Percentiles rank a stretch among this genome's conserved stretches.
Conservation (phyloP, 2,888 invertebrate genomes). For the Achlya flavicornis region DNA sequence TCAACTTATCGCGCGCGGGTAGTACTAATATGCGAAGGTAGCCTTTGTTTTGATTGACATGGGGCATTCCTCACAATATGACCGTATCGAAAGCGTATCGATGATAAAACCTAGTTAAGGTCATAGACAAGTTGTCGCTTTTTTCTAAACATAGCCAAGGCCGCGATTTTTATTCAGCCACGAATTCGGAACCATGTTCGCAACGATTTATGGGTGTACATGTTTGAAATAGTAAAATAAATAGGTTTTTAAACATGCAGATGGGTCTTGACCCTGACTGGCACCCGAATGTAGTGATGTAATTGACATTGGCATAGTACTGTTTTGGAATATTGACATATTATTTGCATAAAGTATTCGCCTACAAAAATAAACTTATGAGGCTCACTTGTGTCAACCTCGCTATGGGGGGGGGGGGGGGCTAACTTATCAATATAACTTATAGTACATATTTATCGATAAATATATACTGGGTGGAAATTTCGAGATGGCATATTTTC, state of each 20-base stretch:
- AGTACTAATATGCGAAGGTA: no score
- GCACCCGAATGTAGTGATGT: conserved; percentile 40
- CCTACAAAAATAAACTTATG: no score
- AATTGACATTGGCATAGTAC: conserved; percentile 44
- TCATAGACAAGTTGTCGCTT: neutral
- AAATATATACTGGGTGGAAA: no score
- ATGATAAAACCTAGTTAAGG: neutral
- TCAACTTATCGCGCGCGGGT: no score
- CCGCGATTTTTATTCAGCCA: conserved; percentile 32
- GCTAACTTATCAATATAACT: no score
- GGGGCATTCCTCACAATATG: no score
- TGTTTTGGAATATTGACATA: conserved; percentile 34
- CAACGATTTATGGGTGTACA: conserved; percentile 32
- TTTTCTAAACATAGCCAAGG: conserved; percentile 18
- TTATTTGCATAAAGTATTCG: conserved; percentile 20
- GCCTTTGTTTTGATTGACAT: no score
- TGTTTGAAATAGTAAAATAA: conserved; percentile 33
- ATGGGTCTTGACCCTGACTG: conserved; percentile 43
- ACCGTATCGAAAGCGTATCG: no score
- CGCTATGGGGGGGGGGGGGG: no score
- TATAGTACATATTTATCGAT: no score
- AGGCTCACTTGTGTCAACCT: no score
- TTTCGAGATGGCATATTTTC: no score
- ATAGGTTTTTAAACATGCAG: conserved; percentile 28
- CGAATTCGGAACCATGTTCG: conserved; percentile 32